These are phyloP conservation scores for Decapterus maruadsi DNA, from an alignment of 2,797 vertebrate species.

Conservation along the genomic window DNA sequence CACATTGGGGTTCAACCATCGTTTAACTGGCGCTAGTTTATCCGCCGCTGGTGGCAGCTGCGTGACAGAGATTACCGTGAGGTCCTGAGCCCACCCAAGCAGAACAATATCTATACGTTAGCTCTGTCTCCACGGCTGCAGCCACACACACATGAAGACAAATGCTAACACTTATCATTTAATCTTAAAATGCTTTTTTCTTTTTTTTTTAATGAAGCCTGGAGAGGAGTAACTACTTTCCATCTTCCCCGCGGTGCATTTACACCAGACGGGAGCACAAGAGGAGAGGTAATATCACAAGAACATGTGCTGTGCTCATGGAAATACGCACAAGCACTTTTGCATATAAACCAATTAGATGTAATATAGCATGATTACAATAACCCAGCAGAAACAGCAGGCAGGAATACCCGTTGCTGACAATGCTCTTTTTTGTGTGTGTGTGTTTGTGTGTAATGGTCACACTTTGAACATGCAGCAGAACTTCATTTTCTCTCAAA, in stretches of 20 bases:
- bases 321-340: constrained; percentile 41
- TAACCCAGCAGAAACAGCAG: constrained; percentile 36
- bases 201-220: constrained; percentile 2
- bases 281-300: constrained; percentile 6
- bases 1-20: constrained; percentile 78
- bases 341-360: constrained; percentile 37
- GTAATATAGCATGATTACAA: constrained; percentile 28
- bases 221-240: neutral
- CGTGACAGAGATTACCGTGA: constrained; percentile 86
- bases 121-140: constrained; percentile 44
- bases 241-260: neutral
- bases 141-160: constrained; percentile 33
- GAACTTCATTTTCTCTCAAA: constrained; percentile 56
- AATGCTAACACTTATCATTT: constrained; percentile 14
- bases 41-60: constrained; percentile 85
- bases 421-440: constrained; percentile 39
- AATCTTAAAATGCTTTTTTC: constrained; percentile 9
- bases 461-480: constrained; percentile 45
- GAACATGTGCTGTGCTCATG: neutral
- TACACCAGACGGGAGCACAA: neutral
- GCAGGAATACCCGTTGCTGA: constrained; percentile 57
- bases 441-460: constrained; percentile 16
- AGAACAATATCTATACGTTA: constrained; percentile 87
- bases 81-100: constrained; percentile 86
- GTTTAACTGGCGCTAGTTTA: constrained; percentile 69